Percentiles rank a stretch among this genome's conserved stretches.
These are phyloP conservation scores for Ptyas mucosa DNA, from an alignment of 2,113 vertebrate genomes.

Conservation along the genomic window DNA sequence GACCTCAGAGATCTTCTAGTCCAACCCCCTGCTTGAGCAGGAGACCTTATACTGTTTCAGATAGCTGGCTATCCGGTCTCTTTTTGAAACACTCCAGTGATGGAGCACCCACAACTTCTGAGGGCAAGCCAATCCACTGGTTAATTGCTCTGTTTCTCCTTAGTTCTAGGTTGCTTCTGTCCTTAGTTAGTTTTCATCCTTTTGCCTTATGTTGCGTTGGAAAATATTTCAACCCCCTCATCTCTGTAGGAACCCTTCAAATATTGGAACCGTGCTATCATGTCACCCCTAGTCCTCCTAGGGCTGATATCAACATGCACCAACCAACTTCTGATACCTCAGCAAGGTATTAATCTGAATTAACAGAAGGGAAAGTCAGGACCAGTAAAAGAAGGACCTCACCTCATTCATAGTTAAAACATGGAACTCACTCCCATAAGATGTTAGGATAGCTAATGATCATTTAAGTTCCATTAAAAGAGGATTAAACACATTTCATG, in stretches of 20 bases:
- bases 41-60: neutral
- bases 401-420: neutral
- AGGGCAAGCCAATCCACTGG: neutral
- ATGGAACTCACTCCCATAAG: neutral
- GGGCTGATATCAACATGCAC: too few species aligned
- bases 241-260: too few species aligned
- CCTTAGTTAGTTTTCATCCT: neutral
- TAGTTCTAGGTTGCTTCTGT: neutral
- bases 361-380: neutral
- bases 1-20: neutral
- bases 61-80: neutral
- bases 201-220: neutral
- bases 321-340: too few species aligned
- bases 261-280: too few species aligned
- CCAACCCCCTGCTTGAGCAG: neutral
- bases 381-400: neutral
- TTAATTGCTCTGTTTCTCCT: neutral
- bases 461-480: neutral
- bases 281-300: too few species aligned
- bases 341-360: neutral
- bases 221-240: neutral
- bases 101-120: neutral
- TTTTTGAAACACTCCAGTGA: neutral
- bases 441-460: neutral
- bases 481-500: neutral